phyloP scores from a whole-genome alignment of 2,113 vertebrate species.

The Maccullochella peelii region DNA sequence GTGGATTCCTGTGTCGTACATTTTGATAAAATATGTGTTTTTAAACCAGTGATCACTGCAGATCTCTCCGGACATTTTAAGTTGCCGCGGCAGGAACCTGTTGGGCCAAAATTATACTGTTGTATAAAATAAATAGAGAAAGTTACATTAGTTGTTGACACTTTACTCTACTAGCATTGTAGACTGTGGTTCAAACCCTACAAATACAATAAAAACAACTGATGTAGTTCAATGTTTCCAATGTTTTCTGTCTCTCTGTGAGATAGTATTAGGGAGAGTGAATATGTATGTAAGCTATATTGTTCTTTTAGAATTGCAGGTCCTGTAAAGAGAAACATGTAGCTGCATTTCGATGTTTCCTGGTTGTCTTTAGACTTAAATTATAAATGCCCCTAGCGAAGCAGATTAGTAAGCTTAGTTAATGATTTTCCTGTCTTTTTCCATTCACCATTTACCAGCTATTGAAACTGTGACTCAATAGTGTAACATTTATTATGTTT shows the following conservation, averaged over 20 bases:
- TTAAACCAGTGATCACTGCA: not conserved
- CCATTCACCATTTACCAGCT: not conserved
- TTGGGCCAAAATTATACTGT: too few relatives aligned
- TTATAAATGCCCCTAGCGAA: not conserved
- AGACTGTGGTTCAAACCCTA: not conserved
- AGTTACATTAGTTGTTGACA: not conserved
- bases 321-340: not conserved
- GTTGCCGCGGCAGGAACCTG: not conserved
- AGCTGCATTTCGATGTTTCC: not conserved
- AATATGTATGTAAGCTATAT: not conserved
- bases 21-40: not conserved
- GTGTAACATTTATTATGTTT: conserved; percentile 26
- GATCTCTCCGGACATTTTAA: not conserved
- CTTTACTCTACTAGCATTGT: not conserved
- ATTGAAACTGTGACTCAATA: not conserved
- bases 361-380: not conserved
- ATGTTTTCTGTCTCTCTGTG: conserved; percentile 14
- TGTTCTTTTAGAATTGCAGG: not conserved
- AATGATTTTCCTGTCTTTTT: not conserved
- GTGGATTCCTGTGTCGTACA: not conserved
- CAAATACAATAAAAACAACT: conserved; percentile 37
- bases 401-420: not conserved
- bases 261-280: not conserved
- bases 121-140: not conserved
- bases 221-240: conserved; percentile 1